Base-by-base conservation (phyloP, 2,888 invertebrate genomes). In the Encarsia formosa region DNA sequence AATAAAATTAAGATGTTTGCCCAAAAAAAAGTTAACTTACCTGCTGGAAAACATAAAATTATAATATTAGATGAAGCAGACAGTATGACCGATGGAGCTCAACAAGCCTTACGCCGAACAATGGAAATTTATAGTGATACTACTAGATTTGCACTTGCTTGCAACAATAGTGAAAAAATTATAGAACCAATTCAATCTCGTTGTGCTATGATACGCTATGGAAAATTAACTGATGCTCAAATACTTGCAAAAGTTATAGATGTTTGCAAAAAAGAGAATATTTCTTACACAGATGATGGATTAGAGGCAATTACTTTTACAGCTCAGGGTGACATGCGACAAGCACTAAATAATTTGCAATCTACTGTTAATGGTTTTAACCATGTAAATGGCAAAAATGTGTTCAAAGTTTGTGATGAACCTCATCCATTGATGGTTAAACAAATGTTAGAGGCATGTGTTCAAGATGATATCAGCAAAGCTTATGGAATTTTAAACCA, bases 1-100 rank as follows among this genome's bases (percentile, higher is more conserved):
- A 97, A 98, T 71, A 97, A 97, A 76, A 97, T 99, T 31, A 99
- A 99, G 77, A 92, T 94, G 89, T 99, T 99, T 77, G 97, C 97
- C 0, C 97, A 97, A 67, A 92, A 95, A 70, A 91, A 90, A 77
- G 84, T 97, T 0, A 96, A 96, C 0, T 75, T 99, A 40, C 94
- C 96, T 0, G 79, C 85, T 15, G 94, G 95, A 0, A 80, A 86
- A 61, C 98, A 99, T 73, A 99, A 99, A 76, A 91, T 99, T 57
- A 88, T 99, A 48, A 96, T 99, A 64, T 77, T 99, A 24, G 99
- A 99, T 76, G 99, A 99, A 77, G 97, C 97, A 0, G 97, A 97
- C 77, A 86, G 96, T 71, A 99, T 99, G 99, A 99, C 99, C 0
- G 97, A 97, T 65, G 97, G 97, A 1, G 99, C 99, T 0, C 98